phyloP scores from a whole-genome alignment of 2,797 vertebrate genomes.

The Siniperca obscura region DNA sequence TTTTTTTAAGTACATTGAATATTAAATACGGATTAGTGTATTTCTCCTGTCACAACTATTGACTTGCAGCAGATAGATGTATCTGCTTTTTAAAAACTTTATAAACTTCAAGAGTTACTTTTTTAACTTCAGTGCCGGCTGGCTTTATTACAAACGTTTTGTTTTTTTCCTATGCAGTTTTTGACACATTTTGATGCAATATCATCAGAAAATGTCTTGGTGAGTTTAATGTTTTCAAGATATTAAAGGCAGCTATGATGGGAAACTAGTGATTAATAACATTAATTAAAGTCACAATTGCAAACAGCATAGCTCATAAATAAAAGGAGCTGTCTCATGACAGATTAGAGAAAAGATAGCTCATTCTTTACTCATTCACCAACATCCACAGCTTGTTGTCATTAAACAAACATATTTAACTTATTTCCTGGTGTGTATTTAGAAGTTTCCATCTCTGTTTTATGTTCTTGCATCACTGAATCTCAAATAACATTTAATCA shows the following conservation, averaged over 20 bases:
- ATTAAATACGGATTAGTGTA: slow-evolving; percentile 57
- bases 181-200: slow-evolving; percentile 33
- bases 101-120: neutral
- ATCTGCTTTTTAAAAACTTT: slow-evolving; percentile 13
- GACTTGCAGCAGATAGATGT: slow-evolving; percentile 26
- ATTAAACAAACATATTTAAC: slow-evolving; percentile 72
- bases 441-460: slow-evolving; percentile 66
- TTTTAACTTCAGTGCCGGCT: slow-evolving; percentile 25
- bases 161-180: neutral
- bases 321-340: slow-evolving; percentile 39
- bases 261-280: slow-evolving; percentile 54
- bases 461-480: slow-evolving; percentile 59
- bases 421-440: slow-evolving; percentile 64
- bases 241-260: slow-evolving; percentile 30
- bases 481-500: slow-evolving; percentile 77
- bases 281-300: slow-evolving; percentile 51
- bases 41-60: slow-evolving; percentile 35
- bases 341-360: slow-evolving; percentile 38
- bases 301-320: slow-evolving; percentile 57
- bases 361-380: slow-evolving; percentile 43
- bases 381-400: slow-evolving; percentile 69
- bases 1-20: slow-evolving; percentile 53
- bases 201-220: slow-evolving; percentile 39
- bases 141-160: slow-evolving; percentile 22
- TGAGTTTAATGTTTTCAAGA: slow-evolving; percentile 43